Conservation (phyloP, 2,113 vertebrate genomes). For the Colaptes auratus region DNA sequence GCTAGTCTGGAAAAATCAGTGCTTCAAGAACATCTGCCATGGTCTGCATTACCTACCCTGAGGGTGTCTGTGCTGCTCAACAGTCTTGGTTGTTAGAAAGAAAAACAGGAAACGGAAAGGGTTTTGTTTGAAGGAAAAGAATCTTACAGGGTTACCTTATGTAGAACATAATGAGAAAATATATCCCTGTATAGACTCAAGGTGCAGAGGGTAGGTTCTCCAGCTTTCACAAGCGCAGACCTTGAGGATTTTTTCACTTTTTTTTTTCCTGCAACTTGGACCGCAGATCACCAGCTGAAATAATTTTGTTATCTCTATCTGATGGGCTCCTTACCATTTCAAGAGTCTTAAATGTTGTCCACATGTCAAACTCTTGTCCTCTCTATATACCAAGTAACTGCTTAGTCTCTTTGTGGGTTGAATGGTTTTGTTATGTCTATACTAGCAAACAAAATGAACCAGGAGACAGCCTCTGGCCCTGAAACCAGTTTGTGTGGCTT, state of each 20-base stretch:
- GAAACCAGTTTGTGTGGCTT: background rate
- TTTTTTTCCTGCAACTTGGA: background rate
- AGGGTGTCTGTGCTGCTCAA: conserved; percentile 26
- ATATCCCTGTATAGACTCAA: background rate
- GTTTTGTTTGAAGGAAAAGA: background rate
- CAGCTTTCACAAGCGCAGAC: background rate
- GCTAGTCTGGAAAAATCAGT: conserved; percentile 21
- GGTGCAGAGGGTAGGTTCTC: background rate
- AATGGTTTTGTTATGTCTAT: background rate
- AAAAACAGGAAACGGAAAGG: background rate
- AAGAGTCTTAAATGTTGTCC: background rate
- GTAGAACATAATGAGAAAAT: background rate
- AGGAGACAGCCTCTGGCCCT: background rate
- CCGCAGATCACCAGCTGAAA: background rate
- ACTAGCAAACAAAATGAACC: background rate
- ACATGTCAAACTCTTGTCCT: background rate
- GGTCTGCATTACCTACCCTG: background rate
- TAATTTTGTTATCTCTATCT: background rate
- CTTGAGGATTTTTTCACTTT: background rate
- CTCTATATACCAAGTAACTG: background rate
- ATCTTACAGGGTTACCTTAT: background rate
- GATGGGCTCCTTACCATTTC: background rate
- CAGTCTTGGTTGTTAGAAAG: background rate
- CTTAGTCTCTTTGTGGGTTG: background rate
- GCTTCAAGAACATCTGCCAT: background rate